Percentiles rank a stretch among this genome's conserved stretches.
Conservation (phyloP, 2,797 vertebrate species). For the Rhynchonycteris naso region DNA sequence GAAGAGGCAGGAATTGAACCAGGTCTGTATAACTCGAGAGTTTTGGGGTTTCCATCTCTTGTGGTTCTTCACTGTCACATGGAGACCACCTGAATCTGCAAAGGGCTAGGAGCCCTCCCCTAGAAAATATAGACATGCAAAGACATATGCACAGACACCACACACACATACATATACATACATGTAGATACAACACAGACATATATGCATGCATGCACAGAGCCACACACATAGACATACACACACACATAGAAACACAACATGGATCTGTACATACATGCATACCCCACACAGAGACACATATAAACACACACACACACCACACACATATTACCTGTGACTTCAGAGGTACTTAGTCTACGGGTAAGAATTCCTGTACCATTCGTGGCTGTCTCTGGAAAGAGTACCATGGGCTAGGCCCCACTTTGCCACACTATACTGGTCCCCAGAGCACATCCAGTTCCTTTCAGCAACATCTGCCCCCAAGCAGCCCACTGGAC, state of each 20-base stretch:
- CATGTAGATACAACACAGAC: too few species aligned
- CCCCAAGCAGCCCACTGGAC: neutral
- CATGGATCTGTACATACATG: neutral
- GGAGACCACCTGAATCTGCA: neutral
- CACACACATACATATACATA: neutral
- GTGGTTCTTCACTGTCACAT: neutral
- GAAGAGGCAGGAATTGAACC: neutral
- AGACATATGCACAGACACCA: too few species aligned
- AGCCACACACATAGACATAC: neutral
- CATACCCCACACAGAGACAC: neutral
- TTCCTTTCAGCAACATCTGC: neutral
- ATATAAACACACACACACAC: neutral
- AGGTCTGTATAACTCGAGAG: neutral
- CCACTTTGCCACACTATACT: neutral
- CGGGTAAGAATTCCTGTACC: neutral
- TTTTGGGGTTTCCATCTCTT: neutral
- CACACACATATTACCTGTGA: neutral
- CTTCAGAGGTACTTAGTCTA: too few species aligned
- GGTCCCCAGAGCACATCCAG: neutral
- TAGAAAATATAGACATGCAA: neutral
- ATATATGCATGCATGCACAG: too few species aligned
- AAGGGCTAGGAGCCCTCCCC: neutral
- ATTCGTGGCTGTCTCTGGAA: neutral
- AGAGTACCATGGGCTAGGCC: rapidly evolving
- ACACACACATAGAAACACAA: neutral